phyloP scores from a whole-genome alignment of 2,113 vertebrate species.

The Grallaria varia region DNA sequence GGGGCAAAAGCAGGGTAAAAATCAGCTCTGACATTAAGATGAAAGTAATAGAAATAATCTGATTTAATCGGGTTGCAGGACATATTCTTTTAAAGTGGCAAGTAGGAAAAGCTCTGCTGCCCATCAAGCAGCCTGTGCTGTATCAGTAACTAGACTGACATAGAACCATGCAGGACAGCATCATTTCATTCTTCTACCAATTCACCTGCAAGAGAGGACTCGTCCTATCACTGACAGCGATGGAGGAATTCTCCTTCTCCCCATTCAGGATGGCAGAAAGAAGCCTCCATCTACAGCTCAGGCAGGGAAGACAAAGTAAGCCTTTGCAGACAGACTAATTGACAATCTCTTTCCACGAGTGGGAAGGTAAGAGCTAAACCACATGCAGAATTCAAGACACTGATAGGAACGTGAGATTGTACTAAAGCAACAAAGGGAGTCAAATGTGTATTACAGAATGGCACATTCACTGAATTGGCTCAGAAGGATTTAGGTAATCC shows the following conservation, averaged over 20 bases:
- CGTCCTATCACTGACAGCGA: background rate
- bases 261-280: background rate
- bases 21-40: background rate
- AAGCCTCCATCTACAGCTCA: background rate
- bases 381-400: background rate
- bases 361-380: background rate
- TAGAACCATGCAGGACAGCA: background rate
- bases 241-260: background rate
- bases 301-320: background rate
- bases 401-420: background rate
- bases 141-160: background rate
- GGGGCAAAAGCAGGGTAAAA: background rate
- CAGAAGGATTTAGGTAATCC: background rate
- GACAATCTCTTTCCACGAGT: background rate
- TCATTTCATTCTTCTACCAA: background rate
- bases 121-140: background rate
- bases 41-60: background rate
- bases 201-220: background rate
- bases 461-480: background rate
- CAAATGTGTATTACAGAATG: background rate
- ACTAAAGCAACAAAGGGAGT: background rate
- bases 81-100: background rate
- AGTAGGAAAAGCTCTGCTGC: background rate
- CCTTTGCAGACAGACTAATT: background rate
- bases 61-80: background rate